A percentile compares a stretch with the other conserved stretches of the same genome.
phyloP scores from a whole-genome alignment of 2,888 invertebrate species.

The Lasioglossum zephyrum region DNA sequence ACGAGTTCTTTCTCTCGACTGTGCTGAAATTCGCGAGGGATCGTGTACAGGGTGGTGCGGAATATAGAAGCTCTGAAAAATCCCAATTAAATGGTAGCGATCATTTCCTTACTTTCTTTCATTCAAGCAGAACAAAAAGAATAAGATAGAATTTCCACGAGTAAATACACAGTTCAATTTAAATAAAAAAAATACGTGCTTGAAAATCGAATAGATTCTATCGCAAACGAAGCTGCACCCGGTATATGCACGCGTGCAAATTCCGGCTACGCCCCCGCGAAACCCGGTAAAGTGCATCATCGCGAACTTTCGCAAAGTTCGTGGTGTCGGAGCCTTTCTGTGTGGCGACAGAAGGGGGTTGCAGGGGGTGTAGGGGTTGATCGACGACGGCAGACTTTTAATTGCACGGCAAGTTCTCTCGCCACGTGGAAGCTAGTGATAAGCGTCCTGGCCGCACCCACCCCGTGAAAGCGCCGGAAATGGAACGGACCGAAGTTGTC shows the following conservation, averaged over 20 bases:
- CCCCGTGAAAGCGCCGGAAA: conserved; percentile 38
- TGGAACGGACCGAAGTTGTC: conserved; percentile 62
- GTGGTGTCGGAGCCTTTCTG: conserved; percentile 54
- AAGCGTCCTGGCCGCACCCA: conserved; percentile 42
- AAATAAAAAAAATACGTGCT: no score
- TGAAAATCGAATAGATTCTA: no score
- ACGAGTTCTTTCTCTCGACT: background rate
- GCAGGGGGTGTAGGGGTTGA: conserved; percentile 49
- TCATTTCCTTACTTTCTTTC: no score
- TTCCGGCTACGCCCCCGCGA: conserved; percentile 34
- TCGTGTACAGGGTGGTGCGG: background rate
- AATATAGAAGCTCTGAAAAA: background rate
- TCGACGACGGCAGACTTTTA: conserved; percentile 79
- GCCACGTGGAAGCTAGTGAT: conserved; percentile 70
- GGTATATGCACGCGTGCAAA: conserved; percentile 5
- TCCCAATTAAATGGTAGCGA: background rate
- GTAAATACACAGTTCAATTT: no score
- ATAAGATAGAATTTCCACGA: no score
- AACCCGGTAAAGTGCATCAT: conserved; percentile 36
- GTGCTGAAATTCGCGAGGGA: conserved; percentile 3
- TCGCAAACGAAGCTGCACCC: background rate
- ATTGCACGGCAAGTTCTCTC: conserved; percentile 72
- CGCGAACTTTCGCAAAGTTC: conserved; percentile 52
- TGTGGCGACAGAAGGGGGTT: conserved; percentile 59
- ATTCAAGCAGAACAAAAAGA: no score